A percentile compares a stretch with the other conserved stretches of the same genome.
Conservation (phyloP, 1,140 invertebrate species). For the Zaprionus camerounensis region DNA sequence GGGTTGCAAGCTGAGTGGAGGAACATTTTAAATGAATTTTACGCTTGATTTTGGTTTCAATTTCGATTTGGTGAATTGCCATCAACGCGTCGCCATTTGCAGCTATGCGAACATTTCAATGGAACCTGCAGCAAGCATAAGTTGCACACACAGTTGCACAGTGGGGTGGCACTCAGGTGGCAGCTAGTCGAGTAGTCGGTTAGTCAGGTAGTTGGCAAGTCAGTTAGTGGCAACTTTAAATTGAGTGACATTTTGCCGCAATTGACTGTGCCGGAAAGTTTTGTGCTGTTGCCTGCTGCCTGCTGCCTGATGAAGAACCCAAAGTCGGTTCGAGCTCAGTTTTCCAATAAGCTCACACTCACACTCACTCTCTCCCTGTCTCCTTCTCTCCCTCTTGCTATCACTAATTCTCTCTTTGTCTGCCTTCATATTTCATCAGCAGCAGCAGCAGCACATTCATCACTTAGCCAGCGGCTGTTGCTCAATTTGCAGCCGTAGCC, state of each 20-base stretch:
- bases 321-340: conserved; percentile 22
- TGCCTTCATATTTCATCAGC: conserved; percentile 25
- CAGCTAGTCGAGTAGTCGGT: conserved; percentile 3
- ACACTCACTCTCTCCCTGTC: neutral
- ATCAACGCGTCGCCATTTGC: conserved; percentile 21
- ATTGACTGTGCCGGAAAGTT: conserved; percentile 68
- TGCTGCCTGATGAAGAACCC: conserved; percentile 29
- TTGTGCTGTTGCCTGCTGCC: conserved; percentile 32
- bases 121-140: conserved; percentile 69
- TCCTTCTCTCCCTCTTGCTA: neutral
- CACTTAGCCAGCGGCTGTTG: conserved; percentile 29
- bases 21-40: conserved; percentile 78
- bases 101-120: conserved; percentile 44
- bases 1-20: conserved; percentile 1
- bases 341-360: neutral
- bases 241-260: conserved; percentile 78
- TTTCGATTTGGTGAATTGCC: conserved; percentile 62
- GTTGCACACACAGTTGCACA: conserved; percentile 41
- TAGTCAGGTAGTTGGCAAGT: conserved; percentile 42
- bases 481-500: conserved; percentile 43
- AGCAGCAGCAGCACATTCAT: conserved; percentile 38
- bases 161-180: neutral
- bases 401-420: neutral
- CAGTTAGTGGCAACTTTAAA: conserved; percentile 68
- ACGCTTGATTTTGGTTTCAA: conserved; percentile 78